A percentile compares a stretch with the other conserved stretches of the same genome.
These are phyloP conservation scores for Kryphioiulus occultus DNA, from an alignment of 2,888 invertebrate species.

Conservation along the genomic window DNA sequence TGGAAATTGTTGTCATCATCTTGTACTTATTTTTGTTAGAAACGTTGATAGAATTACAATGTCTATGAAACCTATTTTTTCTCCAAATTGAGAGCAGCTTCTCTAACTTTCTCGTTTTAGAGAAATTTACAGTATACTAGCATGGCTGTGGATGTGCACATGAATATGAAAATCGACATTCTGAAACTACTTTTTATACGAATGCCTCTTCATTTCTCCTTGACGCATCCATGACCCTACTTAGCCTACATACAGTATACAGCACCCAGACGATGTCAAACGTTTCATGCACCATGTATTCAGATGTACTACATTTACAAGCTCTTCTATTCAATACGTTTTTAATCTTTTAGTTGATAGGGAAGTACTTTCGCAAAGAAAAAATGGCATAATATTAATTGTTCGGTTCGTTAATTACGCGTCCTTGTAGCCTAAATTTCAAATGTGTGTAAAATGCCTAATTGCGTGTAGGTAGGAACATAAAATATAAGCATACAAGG, in stretches of 20 bases:
- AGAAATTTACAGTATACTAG: neutral
- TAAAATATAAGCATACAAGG: no score
- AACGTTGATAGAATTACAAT: neutral
- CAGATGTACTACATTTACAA: neutral
- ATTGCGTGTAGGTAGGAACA: no score
- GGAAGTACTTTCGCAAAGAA: neutral
- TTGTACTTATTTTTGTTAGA: neutral
- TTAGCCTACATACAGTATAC: neutral
- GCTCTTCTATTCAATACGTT: no score
- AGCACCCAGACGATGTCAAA: neutral
- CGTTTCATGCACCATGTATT: neutral
- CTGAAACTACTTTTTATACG: neutral
- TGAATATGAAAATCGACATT: neutral
- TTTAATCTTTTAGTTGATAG: no score
- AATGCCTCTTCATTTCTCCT: neutral
- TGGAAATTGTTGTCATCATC: neutral
- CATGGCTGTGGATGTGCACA: neutral
- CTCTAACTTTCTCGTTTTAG: neutral
- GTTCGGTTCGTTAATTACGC: no score
- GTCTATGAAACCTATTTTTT: neutral
- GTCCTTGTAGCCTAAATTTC: no score
- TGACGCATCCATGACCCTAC: neutral
- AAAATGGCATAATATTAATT: no score
- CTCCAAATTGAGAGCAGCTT: neutral
- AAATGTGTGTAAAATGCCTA: no score